Evolutionary conservation across 2,888 invertebrate species (phyloP), one percentile per base, ranked within the genome.

Genomic region (Holacanthella duospinosa): DNA sequence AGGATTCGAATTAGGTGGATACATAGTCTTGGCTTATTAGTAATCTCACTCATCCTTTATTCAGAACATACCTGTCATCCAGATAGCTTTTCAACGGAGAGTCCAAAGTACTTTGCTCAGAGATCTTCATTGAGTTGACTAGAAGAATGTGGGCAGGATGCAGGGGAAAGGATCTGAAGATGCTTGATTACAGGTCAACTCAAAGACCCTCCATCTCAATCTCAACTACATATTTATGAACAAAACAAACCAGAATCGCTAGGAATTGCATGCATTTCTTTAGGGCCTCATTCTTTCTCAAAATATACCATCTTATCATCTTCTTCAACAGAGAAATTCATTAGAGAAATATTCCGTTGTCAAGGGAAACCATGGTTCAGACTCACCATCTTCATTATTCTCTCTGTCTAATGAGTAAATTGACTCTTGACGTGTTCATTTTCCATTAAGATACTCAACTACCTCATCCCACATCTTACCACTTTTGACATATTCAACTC

Each of bases 371-470:
- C n/a, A n/a, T n/a, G n/a, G n/a, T n/a, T n/a, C n/a, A n/a, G n/a
- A n/a, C n/a, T n/a, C n/a, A n/a, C 21, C 48, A 16, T 48, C 21
- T 9, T n/a, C 12, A n/a, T n/a, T n/a, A n/a, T n/a, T n/a, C n/a
- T n/a, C n/a, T n/a, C n/a, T n/a, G n/a, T n/a, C n/a, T n/a, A n/a
- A 48, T 48, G 12, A n/a, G 48, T 48, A 21, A 48, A 48, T 48
- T 48, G 48, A 48, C 48, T 48, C 48, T 48, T 48, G 48, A 48
- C 48, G 21, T 48, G 48, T 21, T 48, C 48, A 21, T 48, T 48
- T 48, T 48, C 48, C 48, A 48, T 48, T 48, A 48, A 48, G 48
- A 48, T 48, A 48, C 48, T 48, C 48, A 48, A 9, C 21, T n/a
- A 4, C 16, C 4, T 48, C 16, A 48, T 48, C 48, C 19, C 48